Conservation (phyloP, 2,113 vertebrate species). For the Tragelaphus buxtoni region DNA sequence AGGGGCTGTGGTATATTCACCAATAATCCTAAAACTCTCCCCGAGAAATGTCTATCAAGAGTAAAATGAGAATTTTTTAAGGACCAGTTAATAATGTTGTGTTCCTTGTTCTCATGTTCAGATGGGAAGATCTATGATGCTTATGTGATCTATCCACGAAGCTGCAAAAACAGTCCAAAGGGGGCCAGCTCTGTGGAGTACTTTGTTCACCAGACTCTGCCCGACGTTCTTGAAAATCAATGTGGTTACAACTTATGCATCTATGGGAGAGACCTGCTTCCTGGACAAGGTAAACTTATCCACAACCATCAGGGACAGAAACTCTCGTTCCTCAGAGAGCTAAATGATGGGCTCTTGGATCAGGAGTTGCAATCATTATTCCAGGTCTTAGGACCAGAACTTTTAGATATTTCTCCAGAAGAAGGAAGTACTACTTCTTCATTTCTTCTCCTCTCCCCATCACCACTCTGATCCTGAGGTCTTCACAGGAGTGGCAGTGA, state of each 20-base stretch:
- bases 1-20: neutral
- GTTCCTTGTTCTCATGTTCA: conserved; percentile 52
- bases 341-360: neutral
- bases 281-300: conserved; percentile 86
- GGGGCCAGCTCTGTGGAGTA: conserved; percentile 75
- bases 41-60: neutral
- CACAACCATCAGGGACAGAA: neutral
- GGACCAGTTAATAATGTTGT: neutral
- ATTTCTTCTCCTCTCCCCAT: neutral
- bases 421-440: neutral
- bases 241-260: conserved; percentile 92
- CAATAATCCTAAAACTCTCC: neutral
- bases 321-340: neutral
- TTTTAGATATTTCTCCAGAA: neutral
- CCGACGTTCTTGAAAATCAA: conserved; percentile 88
- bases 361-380: neutral
- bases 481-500: neutral
- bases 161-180: neutral
- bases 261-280: conserved; percentile 86
- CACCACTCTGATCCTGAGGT: neutral
- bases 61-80: neutral
- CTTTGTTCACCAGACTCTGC: conserved; percentile 87
- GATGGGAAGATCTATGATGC: conserved; percentile 93
- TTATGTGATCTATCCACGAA: conserved; percentile 87
- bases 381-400: neutral